phyloP scores from a whole-genome alignment of 2,113 vertebrate species.

The Tretioscincus oriximinensis region DNA sequence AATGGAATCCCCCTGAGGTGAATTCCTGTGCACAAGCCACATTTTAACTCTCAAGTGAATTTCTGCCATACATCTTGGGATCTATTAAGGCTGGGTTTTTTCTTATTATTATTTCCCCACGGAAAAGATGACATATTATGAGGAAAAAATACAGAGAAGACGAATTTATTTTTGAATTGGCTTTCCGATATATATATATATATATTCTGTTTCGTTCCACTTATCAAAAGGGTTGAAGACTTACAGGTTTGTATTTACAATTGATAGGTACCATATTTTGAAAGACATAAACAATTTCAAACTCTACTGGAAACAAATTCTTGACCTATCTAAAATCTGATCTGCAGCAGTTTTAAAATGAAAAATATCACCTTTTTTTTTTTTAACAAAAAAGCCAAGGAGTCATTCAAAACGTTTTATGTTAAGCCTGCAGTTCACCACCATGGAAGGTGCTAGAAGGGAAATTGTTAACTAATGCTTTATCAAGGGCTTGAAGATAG shows the following conservation, averaged over 20 bases:
- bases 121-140: conserved; percentile 26
- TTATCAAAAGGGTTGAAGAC: not conserved
- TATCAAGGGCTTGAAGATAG: not conserved
- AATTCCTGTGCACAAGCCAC: conserved; percentile 53
- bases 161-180: not conserved
- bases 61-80: conserved; percentile 39
- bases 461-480: no score
- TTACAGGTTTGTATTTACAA: not conserved
- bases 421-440: not conserved
- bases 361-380: not conserved
- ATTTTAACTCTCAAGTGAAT: conserved; percentile 49
- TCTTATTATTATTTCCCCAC: conserved; percentile 38
- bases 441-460: no score
- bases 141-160: not conserved
- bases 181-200: not conserved
- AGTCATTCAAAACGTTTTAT: not conserved
- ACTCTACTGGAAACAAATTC: not conserved
- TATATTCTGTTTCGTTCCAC: not conserved
- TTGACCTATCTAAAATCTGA: not conserved
- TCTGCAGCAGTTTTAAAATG: not conserved
- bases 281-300: not conserved
- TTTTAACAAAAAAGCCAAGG: not conserved
- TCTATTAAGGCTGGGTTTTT: conserved; percentile 22
- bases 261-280: not conserved
- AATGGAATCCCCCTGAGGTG: not conserved